Conservation (phyloP, 2,888 invertebrate genomes). For the Xestia c-nigrum region DNA sequence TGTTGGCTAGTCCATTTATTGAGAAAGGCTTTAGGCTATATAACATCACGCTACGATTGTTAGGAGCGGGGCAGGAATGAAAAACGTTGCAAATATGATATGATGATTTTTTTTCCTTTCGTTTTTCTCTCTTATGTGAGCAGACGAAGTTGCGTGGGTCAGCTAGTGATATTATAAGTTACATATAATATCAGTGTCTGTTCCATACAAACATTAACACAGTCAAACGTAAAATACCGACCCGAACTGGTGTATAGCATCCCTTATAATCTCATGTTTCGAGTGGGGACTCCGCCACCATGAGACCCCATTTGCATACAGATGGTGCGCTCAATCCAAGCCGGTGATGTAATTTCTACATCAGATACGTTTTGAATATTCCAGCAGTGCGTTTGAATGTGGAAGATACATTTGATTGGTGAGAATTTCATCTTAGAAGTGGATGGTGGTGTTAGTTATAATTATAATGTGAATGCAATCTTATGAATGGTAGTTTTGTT, state of each 20-base stretch:
- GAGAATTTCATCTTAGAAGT: constrained; percentile 21
- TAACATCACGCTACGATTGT: too few species aligned
- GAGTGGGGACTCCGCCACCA: constrained; percentile 29
- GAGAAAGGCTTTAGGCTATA: too few species aligned
- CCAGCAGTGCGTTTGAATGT: constrained; percentile 33
- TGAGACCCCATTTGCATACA: constrained; percentile 60
- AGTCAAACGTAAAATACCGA: not conserved
- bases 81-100: too few species aligned
- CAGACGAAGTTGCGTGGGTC: too few species aligned
- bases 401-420: constrained; percentile 29
- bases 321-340: constrained; percentile 55
- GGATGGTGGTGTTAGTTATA: constrained; percentile 3
- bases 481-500: not conserved
- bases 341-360: constrained; percentile 52
- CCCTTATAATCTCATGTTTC: constrained; percentile 41
- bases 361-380: constrained; percentile 44
- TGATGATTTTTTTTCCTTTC: too few species aligned
- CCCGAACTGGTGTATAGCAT: not conserved
- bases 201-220: not conserved
- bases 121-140: too few species aligned
- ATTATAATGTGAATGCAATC: constrained; percentile 11
- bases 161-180: too few species aligned
- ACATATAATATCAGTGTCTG: too few species aligned
- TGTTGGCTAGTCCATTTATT: too few species aligned
- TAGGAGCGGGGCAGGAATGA: too few species aligned